Evolutionary conservation across 2,888 invertebrate species (phyloP).

Genomic region (Dryocosmus kuriphilus): DNA sequence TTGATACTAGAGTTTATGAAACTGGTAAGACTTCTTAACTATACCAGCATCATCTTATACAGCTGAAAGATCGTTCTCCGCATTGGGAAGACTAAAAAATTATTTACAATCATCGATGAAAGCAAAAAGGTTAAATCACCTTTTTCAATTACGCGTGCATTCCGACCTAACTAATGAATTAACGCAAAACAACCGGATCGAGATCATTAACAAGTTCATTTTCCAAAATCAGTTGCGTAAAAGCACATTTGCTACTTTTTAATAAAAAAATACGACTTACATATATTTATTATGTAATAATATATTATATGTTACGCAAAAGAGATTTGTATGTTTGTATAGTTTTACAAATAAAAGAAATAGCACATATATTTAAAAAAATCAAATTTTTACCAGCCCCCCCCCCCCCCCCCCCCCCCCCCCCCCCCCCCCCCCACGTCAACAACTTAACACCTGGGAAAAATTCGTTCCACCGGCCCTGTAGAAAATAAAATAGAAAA

Average conservation of each 20-base stretch:
- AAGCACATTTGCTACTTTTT: not conserved
- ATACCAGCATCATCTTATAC: slow-evolving; percentile 29
- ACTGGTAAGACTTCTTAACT: not conserved
- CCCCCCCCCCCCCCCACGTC: too few species aligned
- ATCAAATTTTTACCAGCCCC: too few species aligned
- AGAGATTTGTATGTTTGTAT: too few species aligned
- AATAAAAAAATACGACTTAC: too few species aligned
- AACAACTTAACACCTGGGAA: too few species aligned
- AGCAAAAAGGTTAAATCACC: slow-evolving; percentile 27
- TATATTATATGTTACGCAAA: too few species aligned
- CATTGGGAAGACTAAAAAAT: slow-evolving; percentile 24
- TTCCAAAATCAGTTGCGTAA: not conserved
- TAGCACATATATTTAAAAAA: too few species aligned
- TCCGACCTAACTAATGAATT: slow-evolving; percentile 6
- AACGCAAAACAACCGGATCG: not conserved
- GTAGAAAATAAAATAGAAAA: too few species aligned
- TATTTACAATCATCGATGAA: slow-evolving; percentile 33
- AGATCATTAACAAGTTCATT: not conserved
- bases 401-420: too few species aligned
- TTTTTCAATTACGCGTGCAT: slow-evolving; percentile 26
- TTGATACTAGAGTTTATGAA: not conserved
- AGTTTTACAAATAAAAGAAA: too few species aligned
- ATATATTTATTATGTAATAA: too few species aligned
- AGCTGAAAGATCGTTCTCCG: slow-evolving; percentile 31
- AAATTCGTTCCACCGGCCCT: too few species aligned